Evolutionary conservation across 92 coral and sea anemone species (phyloP).

Genomic region (Micromussa lordhowensis): DNA sequence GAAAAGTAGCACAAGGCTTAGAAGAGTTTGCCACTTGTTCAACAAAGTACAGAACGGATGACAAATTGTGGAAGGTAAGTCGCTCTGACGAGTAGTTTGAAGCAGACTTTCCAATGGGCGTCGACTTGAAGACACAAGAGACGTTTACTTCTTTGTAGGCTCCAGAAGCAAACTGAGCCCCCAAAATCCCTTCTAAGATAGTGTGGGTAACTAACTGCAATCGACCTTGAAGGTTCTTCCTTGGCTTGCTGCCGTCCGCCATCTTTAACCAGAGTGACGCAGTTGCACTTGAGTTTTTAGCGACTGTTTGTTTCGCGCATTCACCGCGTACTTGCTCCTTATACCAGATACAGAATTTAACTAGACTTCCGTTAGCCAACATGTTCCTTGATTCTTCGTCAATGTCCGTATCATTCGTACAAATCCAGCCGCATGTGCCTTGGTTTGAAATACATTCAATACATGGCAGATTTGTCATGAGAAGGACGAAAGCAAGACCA

Average conservation of each 20-base stretch:
- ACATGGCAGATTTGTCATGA: not conserved
- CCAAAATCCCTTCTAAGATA: not conserved
- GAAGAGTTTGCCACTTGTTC: not conserved
- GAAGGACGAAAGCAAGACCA: not conserved
- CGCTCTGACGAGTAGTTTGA: not conserved
- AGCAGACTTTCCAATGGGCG: not conserved
- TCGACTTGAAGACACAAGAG: slow-evolving; percentile 1
- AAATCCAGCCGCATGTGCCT: slow-evolving; percentile 14
- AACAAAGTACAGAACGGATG: slow-evolving; percentile 15
- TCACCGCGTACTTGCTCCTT: not conserved
- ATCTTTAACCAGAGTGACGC: not conserved
- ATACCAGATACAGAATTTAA: not conserved
- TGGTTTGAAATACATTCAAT: not conserved
- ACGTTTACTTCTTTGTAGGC: not conserved
- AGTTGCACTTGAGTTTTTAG: not conserved
- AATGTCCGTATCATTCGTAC: not conserved
- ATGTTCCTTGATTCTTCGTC: not conserved
- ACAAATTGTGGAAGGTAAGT: not conserved
- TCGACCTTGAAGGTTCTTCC: not conserved
- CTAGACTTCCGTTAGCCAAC: not conserved
- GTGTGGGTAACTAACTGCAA: not conserved
- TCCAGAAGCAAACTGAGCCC: not conserved
- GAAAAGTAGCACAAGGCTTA: not conserved
- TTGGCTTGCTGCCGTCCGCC: not conserved
- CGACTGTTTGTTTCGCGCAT: slow-evolving; percentile 10